Conservation (phyloP, 2,888 invertebrate genomes). For the Camponotus fellah region DNA sequence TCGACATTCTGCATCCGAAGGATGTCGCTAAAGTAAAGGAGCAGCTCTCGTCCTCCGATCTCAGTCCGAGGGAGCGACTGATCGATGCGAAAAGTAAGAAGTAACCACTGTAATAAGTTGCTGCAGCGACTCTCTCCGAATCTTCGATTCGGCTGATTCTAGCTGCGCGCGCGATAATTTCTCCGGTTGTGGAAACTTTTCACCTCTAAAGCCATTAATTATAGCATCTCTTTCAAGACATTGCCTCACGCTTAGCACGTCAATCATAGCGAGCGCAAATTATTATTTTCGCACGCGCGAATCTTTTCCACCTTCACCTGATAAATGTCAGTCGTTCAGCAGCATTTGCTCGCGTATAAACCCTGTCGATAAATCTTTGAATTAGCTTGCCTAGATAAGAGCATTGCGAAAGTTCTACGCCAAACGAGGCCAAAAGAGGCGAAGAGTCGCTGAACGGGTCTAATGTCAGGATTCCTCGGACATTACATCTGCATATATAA, state of each 20-base stretch:
- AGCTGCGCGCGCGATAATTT: conserved; percentile 22
- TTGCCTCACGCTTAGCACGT: conserved; percentile 52
- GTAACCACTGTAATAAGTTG: conserved; percentile 77
- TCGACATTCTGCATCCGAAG: conserved; percentile 97
- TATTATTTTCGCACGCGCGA: conserved; percentile 42
- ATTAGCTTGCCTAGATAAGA: conserved; percentile 62
- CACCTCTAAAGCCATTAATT: conserved; percentile 65
- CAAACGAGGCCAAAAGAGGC: conserved; percentile 38
- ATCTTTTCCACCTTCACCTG: conserved; percentile 59
- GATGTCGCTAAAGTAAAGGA: conserved; percentile 98
- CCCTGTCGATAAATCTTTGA: conserved; percentile 66
- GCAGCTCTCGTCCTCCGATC: conserved; percentile 96
- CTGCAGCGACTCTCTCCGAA: neutral
- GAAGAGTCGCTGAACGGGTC: conserved; percentile 28
- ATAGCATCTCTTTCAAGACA: conserved; percentile 62
- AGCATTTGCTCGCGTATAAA: conserved; percentile 61
- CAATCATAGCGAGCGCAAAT: conserved; percentile 53
- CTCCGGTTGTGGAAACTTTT: conserved; percentile 49
- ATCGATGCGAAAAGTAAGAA: conserved; percentile 97
- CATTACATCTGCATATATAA: conserved; percentile 28
- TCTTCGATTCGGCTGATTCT: neutral
- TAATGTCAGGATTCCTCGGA: conserved; percentile 45
- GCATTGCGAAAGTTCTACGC: conserved; percentile 58
- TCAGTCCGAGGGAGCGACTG: conserved; percentile 94
- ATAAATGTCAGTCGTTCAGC: conserved; percentile 72